These are phyloP conservation scores for Embiotoca jacksoni DNA, from an alignment of 2,113 vertebrate genomes.

Conservation along the genomic window DNA sequence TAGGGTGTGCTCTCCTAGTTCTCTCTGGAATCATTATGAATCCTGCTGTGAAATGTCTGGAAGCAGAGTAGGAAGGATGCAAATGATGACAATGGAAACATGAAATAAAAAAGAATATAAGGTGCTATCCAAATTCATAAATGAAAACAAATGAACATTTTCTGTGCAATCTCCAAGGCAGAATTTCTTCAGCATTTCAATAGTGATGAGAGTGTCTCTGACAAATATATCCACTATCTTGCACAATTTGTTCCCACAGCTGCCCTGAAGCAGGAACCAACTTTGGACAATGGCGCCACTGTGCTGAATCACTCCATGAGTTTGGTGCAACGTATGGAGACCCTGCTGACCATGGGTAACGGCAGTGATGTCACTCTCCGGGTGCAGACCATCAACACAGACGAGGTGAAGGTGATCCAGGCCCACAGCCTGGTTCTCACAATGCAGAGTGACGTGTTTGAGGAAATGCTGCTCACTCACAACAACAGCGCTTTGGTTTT, in stretches of 20 bases:
- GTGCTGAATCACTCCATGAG: constrained; percentile 93
- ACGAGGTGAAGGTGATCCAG: constrained; percentile 94
- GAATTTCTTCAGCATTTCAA: background rate
- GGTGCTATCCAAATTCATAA: background rate
- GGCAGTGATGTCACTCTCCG: constrained; percentile 91
- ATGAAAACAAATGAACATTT: background rate
- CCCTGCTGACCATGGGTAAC: constrained; percentile 88
- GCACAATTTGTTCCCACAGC: constrained; percentile 77
- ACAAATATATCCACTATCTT: background rate
- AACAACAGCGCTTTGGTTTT: constrained; percentile 83
- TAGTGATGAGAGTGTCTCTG: constrained; percentile 2
- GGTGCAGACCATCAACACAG: constrained; percentile 87
- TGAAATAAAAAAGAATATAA: background rate
- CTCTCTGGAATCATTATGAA: background rate
- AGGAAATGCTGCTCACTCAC: constrained; percentile 87
- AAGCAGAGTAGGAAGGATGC: background rate
- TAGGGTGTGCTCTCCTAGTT: constrained; percentile 27
- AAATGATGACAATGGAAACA: background rate
- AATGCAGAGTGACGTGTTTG: constrained; percentile 92
- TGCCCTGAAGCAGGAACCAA: constrained; percentile 84
- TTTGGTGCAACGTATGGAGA: constrained; percentile 91
- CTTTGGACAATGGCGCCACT: constrained; percentile 78
- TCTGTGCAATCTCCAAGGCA: background rate
- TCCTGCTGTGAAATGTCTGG: constrained; percentile 20
- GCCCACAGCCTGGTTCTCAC: constrained; percentile 91